Evolutionary conservation across 2,888 invertebrate species (phyloP), one percentile per base, ranked within the genome.

Genomic region (Pterostichus madidus): DNA sequence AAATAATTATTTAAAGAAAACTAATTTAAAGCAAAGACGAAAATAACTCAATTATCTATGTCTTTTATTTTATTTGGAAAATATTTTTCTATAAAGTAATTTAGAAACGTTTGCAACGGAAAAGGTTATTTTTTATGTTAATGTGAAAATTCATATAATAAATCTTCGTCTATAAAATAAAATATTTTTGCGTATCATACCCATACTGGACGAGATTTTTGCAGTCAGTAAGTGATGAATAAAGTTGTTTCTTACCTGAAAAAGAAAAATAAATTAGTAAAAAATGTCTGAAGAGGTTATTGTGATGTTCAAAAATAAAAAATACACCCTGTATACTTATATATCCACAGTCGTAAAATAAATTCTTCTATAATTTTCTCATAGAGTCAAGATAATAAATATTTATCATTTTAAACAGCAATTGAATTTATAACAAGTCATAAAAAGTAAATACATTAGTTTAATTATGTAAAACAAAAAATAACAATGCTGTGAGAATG

Each of bases 381-480:
- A 64, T 35, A 64, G n/a, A 35, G 39, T 64, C 13, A 39, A 13
- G 32, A 32, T 39, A 64, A 64, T 32, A 64, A 32, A 64, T 64
- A 64, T 64, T 64, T 64, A 64, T 39, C 32, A n/a, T 32, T 52
- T 52, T n/a, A 52, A 52, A 8, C 10, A 6, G 15, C 64, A 32
- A 35, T 64, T 35, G 32, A 39, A 64, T 64, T 64, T 64, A 64
- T 64, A 64, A 7, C 39, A 64, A 35, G n/a, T 10, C 35, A 64
- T 64, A 64, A 64, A 59, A 64, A 64, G 2, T 13, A 13, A 64
- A 32, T 31, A 35, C 39, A 39, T 64, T 64, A 64, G 7, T 35
- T 64, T 64, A 64, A 64, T 64, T 64, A 39, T 64, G 39, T 64
- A 64, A 13, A 64, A 64, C 68, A 71, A 71, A 44, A 56, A 71